Base-by-base conservation (phyloP, 1,140 invertebrate species). In the Luehdorfia chinensis region DNA sequence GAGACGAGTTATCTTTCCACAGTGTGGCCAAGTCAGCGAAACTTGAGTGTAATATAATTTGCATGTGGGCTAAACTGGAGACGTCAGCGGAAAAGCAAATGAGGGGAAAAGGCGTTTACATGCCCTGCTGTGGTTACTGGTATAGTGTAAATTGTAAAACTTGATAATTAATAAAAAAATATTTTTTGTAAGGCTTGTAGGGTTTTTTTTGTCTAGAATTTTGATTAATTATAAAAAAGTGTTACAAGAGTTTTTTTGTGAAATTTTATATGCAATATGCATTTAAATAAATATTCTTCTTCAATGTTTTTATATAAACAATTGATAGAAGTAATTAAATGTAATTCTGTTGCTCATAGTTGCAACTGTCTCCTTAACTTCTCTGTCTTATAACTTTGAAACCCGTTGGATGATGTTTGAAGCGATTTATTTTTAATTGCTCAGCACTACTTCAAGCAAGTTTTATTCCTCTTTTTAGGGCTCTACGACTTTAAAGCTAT, bases 1-100 rank as follows among this genome's bases (percentile, higher is more conserved):
- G 63, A 69, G 60, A 68, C 62, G 50, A 65, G 66, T 71, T 68
- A 75, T 73, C 63, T 63, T 68, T 65, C 59, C 60, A 64, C 65
- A 67, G 58, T 66, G 59, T 75, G 63, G 59, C 59, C 58, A 72
- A 73, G 69, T 80, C 75, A 73, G 73, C 73, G 63, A 75, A 78
- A 77, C 71, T 78, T 69, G 64, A 78, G 63, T 71, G 68, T 75
- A 80, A 80, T 78, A 74, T 75, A 75, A 84, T 84, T 84, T 80
- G 69, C 75, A 84, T 78, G 62, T 48, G 55, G 51, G 59, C 63
- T 59, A 73, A 75, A 78, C 60, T 68, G 76, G 69, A 68, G 56
- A 62, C 66, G 66, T 65, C 56, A 72, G 66, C 68, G 73, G 55
- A 21, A 14, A 39, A 32, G 11, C 9, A 15, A 21, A 45, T 33